Evolutionary conservation across 1,140 invertebrate species (phyloP).

Genomic region (Bombus haemorrhoidalis): DNA sequence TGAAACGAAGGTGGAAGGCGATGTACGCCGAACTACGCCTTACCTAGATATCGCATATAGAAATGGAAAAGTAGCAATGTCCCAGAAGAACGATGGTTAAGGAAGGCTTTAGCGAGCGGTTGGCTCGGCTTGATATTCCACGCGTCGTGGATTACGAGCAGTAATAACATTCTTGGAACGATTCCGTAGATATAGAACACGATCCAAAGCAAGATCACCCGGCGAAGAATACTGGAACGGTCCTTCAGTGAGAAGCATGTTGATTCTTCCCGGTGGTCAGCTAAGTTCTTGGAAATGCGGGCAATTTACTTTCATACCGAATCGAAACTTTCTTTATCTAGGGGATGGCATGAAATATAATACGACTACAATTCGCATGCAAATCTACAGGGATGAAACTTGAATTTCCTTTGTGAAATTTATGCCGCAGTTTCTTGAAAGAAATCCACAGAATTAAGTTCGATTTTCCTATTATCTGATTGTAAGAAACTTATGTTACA

Average conservation of each 20-base stretch:
- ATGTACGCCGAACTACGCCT: neutral
- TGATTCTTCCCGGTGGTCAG: constrained; percentile 48
- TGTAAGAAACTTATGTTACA: neutral
- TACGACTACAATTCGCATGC: constrained; percentile 15
- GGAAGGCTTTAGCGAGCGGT: constrained; percentile 52
- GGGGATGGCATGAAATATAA: neutral
- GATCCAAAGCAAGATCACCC: constrained; percentile 57
- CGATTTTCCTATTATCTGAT: constrained; percentile 4
- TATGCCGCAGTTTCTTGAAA: neutral
- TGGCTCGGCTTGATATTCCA: constrained; percentile 62
- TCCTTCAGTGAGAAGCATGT: constrained; percentile 44
- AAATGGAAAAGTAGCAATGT: constrained; percentile 49
- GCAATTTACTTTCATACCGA: constrained; percentile 39
- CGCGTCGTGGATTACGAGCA: constrained; percentile 63
- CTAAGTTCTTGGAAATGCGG: constrained; percentile 23
- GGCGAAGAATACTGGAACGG: constrained; percentile 38
- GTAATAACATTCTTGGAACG: constrained; percentile 67
- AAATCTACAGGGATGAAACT: neutral
- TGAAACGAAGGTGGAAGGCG: neutral
- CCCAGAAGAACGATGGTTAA: constrained; percentile 51
- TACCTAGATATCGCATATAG: neutral
- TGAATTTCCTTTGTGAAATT: neutral
- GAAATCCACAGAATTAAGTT: neutral
- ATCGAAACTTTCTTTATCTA: constrained; percentile 23
- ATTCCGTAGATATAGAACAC: constrained; percentile 57